These are phyloP conservation scores for Agonopterix arenella DNA, from an alignment of 2,888 invertebrate genomes.

Conservation along the genomic window DNA sequence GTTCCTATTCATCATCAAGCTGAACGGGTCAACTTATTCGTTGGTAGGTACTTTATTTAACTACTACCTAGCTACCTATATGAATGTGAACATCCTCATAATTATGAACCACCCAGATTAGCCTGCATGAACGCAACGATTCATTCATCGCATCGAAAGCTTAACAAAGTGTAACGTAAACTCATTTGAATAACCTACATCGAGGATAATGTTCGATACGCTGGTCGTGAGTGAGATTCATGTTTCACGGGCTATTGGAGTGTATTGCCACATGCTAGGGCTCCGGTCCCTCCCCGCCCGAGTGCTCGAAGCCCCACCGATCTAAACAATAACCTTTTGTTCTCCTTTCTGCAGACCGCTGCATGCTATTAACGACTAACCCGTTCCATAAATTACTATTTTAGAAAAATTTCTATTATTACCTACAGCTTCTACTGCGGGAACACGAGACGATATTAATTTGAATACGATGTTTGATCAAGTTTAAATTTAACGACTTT, in stretches of 20 bases:
- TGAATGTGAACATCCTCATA: too few species aligned
- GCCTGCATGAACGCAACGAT: not conserved
- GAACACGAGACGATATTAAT: too few species aligned
- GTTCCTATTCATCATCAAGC: too few species aligned
- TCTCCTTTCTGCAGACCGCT: conserved; percentile 22
- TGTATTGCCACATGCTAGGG: conserved; percentile 2
- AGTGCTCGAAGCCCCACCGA: conserved; percentile 11
- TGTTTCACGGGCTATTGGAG: conserved; percentile 7
- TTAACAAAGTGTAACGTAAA: conserved; percentile 4
- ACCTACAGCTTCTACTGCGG: not conserved
- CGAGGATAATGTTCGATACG: conserved; percentile 3
- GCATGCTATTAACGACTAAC: conserved; percentile 32
- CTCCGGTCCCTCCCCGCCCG: not conserved
- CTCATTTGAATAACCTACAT: conserved; percentile 10
- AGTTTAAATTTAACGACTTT: not conserved
- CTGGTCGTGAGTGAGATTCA: conserved; percentile 6
- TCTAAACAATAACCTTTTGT: conserved; percentile 45
- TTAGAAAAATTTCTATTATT: not conserved
- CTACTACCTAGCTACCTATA: too few species aligned
- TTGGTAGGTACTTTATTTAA: too few species aligned
- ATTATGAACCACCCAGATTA: too few species aligned
- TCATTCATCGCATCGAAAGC: not conserved
- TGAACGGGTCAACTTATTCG: too few species aligned
- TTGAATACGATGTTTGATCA: not conserved
- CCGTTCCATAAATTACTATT: conserved; percentile 16